phyloP scores from a whole-genome alignment of 1,140 invertebrate species.

The Charaxes varanes region DNA sequence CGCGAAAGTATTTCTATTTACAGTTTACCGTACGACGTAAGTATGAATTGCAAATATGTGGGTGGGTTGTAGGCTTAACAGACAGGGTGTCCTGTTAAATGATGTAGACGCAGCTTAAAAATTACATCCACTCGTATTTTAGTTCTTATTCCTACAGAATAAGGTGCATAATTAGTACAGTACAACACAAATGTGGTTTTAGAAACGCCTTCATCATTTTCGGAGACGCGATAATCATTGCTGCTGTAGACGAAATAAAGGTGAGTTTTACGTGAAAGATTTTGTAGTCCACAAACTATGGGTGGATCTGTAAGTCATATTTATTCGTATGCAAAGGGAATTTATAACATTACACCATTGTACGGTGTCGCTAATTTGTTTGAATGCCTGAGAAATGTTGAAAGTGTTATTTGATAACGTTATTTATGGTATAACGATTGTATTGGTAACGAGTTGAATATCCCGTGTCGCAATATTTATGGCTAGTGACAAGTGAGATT shows the following conservation, averaged over 20 bases:
- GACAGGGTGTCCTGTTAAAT: constrained; percentile 22
- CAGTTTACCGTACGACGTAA: constrained; percentile 13
- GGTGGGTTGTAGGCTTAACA: constrained; percentile 18
- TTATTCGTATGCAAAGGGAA: constrained; percentile 19
- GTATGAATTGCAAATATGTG: constrained; percentile 24
- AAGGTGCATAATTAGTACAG: constrained; percentile 8
- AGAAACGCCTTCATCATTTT: neutral
- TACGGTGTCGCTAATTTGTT: constrained; percentile 20
- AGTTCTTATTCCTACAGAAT: constrained; percentile 15
- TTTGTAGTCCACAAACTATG: neutral
- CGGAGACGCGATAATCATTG: neutral
- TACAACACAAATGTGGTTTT: constrained; percentile 4
- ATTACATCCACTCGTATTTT: constrained; percentile 13
- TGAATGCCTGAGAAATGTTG: constrained; percentile 16
- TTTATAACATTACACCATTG: constrained; percentile 24
- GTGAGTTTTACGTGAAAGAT: neutral
- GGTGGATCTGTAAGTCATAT: constrained; percentile 11
- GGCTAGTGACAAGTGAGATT: constrained; percentile 2
- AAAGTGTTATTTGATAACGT: constrained; percentile 16
- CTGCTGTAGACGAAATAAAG: constrained; percentile 1
- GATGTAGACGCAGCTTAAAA: constrained; percentile 21
- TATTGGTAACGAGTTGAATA: constrained; percentile 11
- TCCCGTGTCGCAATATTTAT: constrained; percentile 9
- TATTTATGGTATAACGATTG: constrained; percentile 20
- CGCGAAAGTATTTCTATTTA: neutral